Evolutionary conservation across 2,797 vertebrate species (phyloP).

Genomic region (Tokudaia tokunoshimensis): DNA sequence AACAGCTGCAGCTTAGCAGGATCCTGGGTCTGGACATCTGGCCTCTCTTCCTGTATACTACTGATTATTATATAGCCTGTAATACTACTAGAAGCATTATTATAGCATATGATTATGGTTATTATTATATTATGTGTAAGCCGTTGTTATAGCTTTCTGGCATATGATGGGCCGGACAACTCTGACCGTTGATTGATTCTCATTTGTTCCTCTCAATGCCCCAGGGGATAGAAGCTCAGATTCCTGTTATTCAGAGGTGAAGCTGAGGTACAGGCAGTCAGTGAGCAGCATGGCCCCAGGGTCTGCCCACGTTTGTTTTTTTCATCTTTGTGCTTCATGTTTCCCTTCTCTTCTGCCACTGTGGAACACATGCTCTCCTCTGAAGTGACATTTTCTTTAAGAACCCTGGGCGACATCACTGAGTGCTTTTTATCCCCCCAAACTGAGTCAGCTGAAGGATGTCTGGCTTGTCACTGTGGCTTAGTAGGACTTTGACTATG

Average conservation of each 20-base stretch:
- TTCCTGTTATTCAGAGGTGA: neutral
- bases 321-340: neutral
- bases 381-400: conserved; percentile 33
- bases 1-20: neutral
- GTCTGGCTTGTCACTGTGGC: neutral
- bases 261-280: neutral
- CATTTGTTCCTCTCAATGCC: neutral
- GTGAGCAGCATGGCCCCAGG: neutral
- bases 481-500: neutral
- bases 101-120: neutral
- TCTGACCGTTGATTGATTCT: neutral
- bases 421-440: neutral
- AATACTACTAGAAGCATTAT: neutral
- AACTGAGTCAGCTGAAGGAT: neutral
- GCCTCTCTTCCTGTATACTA: neutral
- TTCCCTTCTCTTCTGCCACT: neutral
- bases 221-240: neutral
- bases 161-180: neutral
- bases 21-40: neutral
- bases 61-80: neutral
- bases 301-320: neutral
- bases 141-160: neutral
- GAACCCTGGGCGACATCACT: neutral
- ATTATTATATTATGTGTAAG: neutral
- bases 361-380: neutral